Percentiles rank a stretch among this genome's conserved stretches.
Conservation (phyloP, 2,888 invertebrate species). For the Nipponacmea schrenckii region DNA sequence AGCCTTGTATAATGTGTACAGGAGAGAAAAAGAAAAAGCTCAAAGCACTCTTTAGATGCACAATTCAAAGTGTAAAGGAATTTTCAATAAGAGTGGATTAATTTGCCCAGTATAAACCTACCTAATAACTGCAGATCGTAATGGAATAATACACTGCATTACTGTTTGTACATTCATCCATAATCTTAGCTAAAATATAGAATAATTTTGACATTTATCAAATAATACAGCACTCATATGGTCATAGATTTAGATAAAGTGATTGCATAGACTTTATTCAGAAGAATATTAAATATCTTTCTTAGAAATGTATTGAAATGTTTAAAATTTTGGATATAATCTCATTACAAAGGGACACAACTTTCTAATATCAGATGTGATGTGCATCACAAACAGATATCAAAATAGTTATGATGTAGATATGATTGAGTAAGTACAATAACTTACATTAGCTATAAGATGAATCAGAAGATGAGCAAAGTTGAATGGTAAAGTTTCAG, state of each 20-base stretch:
- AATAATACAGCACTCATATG: too few relatives aligned
- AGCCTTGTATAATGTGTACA: background rate
- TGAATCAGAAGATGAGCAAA: conserved; percentile 93
- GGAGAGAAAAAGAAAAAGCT: background rate
- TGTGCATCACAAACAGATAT: too few relatives aligned
- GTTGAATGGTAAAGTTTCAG: conserved; percentile 82
- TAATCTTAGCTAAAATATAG: conserved; percentile 75
- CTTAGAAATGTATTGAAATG: too few relatives aligned
- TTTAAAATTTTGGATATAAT: too few relatives aligned
- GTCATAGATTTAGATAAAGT: too few relatives aligned
- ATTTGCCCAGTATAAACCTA: conserved; percentile 23
- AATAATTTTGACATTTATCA: too few relatives aligned
- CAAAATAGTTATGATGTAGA: too few relatives aligned
- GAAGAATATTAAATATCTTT: too few relatives aligned
- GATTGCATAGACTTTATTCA: too few relatives aligned
- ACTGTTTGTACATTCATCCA: conserved; percentile 94
- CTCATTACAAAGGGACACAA: too few relatives aligned
- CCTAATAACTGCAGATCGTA: conserved; percentile 83
- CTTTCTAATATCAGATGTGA: too few relatives aligned
- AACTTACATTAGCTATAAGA: conserved; percentile 82
- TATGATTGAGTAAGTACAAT: background rate
- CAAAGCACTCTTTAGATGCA: background rate
- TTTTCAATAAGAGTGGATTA: background rate
- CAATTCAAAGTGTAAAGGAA: background rate
- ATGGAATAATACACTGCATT: conserved; percentile 86